Conservation (phyloP, 64 coral and sea anemone species). For the Trachythela sp. region DNA sequence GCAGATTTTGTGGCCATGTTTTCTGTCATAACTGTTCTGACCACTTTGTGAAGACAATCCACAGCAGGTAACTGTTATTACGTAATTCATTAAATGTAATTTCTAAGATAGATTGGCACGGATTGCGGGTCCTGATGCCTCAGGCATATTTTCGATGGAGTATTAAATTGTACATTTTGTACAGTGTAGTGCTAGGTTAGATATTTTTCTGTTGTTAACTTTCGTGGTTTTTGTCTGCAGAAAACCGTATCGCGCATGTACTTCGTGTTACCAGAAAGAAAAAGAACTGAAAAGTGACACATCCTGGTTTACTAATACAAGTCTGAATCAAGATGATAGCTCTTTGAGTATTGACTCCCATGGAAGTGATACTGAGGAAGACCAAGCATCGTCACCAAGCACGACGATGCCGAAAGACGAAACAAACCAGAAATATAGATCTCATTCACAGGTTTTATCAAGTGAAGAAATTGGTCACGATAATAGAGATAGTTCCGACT, state of each 20-base stretch:
- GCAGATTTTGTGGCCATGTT: slow-evolving; percentile 64
- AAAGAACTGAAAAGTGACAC: slow-evolving; percentile 9
- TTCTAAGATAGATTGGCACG: too few species aligned
- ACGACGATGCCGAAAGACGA: background rate
- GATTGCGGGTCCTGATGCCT: too few species aligned
- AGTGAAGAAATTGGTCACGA: background rate
- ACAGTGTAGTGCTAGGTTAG: too few species aligned
- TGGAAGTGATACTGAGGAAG: background rate
- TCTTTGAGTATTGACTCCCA: background rate
- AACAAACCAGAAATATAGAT: background rate
- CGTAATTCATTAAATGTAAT: background rate
- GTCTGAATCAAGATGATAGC: background rate
- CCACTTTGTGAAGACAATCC: slow-evolving; percentile 61
- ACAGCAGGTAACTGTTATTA: slow-evolving; percentile 61
- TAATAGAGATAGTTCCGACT: background rate
- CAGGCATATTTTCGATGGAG: too few species aligned
- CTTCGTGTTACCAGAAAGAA: background rate
- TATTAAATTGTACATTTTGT: too few species aligned
- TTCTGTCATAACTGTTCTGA: slow-evolving; percentile 64
- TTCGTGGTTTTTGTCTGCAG: background rate
- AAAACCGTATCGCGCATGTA: slow-evolving; percentile 8
- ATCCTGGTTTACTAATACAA: background rate
- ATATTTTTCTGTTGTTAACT: background rate
- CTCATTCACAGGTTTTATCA: background rate
- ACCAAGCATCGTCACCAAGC: background rate